Percentiles rank a stretch among this genome's conserved stretches.
Evolutionary conservation across 2,113 vertebrate genomes (phyloP).

Genomic region (Bettongia penicillata): DNA sequence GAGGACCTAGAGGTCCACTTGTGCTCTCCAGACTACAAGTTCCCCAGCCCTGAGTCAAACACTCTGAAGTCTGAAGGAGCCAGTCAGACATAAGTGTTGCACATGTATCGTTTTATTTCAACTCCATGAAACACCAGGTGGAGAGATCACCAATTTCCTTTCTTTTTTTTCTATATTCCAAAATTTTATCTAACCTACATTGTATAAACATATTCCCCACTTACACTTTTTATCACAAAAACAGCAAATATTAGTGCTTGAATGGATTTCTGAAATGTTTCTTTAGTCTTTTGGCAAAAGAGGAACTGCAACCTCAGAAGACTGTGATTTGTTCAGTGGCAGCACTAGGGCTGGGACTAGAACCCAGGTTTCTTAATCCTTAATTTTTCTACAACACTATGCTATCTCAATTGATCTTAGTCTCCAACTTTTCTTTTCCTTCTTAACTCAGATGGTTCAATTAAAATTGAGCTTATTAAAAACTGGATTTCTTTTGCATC

Average conservation of each 20-base stretch:
- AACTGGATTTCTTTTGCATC: neutral
- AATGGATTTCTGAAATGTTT: neutral
- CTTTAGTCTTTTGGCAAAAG: neutral
- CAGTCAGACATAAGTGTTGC: neutral
- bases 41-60: neutral
- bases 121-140: neutral
- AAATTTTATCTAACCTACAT: neutral
- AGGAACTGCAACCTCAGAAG: neutral
- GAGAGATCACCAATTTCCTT: neutral
- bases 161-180: neutral
- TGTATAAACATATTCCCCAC: neutral
- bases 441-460: neutral
- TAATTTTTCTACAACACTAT: neutral
- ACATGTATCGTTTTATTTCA: neutral
- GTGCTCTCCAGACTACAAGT: too few relatives aligned
- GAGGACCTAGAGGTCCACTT: too few relatives aligned
- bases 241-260: neutral
- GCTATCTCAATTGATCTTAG: neutral
- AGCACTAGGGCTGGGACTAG: neutral
- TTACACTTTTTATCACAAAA: neutral
- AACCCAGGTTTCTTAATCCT: neutral
- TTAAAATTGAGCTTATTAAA: too few relatives aligned
- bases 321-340: neutral
- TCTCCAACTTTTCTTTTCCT: neutral
- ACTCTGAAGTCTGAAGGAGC: neutral